Base-by-base conservation (phyloP, 2,888 invertebrate species). In the Apantesis nais region DNA sequence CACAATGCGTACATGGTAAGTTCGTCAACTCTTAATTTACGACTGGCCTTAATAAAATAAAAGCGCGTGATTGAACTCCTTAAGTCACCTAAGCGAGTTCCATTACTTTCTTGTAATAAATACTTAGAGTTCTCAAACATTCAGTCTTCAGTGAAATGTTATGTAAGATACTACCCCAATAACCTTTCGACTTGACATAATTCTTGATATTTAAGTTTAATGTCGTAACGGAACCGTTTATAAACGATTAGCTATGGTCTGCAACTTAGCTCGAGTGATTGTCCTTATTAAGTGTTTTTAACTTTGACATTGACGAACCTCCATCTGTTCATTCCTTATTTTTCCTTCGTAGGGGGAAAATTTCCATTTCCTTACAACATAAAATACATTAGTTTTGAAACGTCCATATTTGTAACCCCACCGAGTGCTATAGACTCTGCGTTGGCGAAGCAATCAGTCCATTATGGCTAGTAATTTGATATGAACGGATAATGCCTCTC, bases 11-110 rank as follows among this genome's bases (percentile, higher is more conserved):
- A 16, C 16, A 29, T 58, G 29, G 58, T 74, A 66, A 73, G 67
- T 78, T 74, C 70, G 62, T 80, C 81, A 77, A 76, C 78, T 77
- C 75, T 77, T 80, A 76, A 82, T 85, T 84, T 81, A 76, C 78
- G 77, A 72, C 19, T 31, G 63, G 34, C 67, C 70, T 77, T 77
- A 80, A 82, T 78, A 72, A 75, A 80, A 79, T 66, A 65, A 78
- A 69, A 74, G 72, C 71, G 75, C 71, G 70, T 79, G 79, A 83
- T 81, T 84, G 72, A 73, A 78, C 74, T 77, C 70, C 71, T 71
- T 81, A 75, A 78, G 73, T 75, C 73, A 58, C 39, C 31, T 63
- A 55, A 65, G 69, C 70, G 62, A 64, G 75, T 72, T 78, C 74
- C 75, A 75, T 80, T 78, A 80, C 70, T 74, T 73, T 71, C 67